phyloP scores from a whole-genome alignment of 2,797 vertebrate genomes.

The Champsocephalus gunnari region DNA sequence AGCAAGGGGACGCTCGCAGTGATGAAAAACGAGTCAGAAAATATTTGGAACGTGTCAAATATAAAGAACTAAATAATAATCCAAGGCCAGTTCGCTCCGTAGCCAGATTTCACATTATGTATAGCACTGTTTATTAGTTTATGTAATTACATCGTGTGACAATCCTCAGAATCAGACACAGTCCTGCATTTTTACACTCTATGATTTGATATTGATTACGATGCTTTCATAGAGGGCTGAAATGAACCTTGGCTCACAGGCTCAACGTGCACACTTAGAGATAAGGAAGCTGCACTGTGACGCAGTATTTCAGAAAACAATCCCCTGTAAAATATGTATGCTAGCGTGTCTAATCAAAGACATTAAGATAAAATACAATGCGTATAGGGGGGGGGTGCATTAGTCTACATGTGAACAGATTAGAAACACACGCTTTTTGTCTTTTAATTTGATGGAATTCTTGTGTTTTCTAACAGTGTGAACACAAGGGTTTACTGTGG shows the following conservation, averaged over 20 bases:
- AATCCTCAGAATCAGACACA: conserved; percentile 38
- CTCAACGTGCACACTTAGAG: neutral
- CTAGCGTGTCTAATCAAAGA: neutral
- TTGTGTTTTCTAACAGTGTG: neutral
- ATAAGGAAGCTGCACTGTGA: neutral
- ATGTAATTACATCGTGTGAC: conserved; percentile 34
- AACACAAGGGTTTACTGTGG: neutral
- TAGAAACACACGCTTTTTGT: neutral
- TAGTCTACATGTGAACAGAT: neutral
- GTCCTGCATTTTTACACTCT: conserved; percentile 12
- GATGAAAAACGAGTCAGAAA: conserved; percentile 48
- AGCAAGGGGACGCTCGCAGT: conserved; percentile 29
- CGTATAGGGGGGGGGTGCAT: neutral
- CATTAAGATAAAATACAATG: neutral
- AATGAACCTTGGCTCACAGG: conserved; percentile 8
- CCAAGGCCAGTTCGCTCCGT: neutral
- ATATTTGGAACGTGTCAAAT: conserved; percentile 19
- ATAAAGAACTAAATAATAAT: neutral
- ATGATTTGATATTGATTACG: conserved; percentile 55
- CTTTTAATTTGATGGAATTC: neutral
- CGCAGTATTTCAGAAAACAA: neutral
- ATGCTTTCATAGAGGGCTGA: neutral
- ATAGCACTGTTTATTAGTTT: conserved; percentile 24
- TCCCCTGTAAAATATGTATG: neutral
- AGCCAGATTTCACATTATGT: conserved; percentile 19